phyloP scores from a whole-genome alignment of 2,888 invertebrate genomes.

The Tubulanus polymorphus region DNA sequence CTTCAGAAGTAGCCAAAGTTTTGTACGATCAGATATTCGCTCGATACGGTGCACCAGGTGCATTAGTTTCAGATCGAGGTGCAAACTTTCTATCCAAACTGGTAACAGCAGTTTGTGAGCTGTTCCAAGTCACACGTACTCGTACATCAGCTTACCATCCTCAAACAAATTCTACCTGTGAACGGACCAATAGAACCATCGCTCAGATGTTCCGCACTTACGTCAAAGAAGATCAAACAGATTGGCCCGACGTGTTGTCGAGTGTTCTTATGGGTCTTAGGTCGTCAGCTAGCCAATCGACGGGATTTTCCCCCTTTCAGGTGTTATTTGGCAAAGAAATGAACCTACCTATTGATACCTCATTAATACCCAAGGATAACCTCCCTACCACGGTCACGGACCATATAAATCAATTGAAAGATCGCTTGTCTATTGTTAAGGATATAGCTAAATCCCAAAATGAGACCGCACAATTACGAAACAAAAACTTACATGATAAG shows the following conservation, averaged over 20 bases:
- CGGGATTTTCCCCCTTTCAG: conserved; percentile 19
- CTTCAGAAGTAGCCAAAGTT: conserved; percentile 18
- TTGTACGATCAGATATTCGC: conserved; percentile 21
- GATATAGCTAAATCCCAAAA: conserved; percentile 14
- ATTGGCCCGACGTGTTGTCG: conserved; percentile 20
- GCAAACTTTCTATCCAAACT: conserved; percentile 20
- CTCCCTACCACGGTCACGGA: conserved; percentile 15
- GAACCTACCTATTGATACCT: conserved; percentile 18
- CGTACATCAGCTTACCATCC: conserved; percentile 22
- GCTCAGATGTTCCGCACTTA: conserved; percentile 19
- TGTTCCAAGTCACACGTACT: conserved; percentile 18
- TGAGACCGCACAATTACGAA: conserved; percentile 10
- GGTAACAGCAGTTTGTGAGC: conserved; percentile 20
- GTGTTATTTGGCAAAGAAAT: conserved; percentile 22
- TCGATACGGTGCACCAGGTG: conserved; percentile 20
- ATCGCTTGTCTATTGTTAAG: neutral
- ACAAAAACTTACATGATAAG: conserved; percentile 15
- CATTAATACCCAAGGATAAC: conserved; percentile 15
- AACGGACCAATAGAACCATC: conserved; percentile 19
- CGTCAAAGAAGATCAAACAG: conserved; percentile 14
- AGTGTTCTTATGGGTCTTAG: conserved; percentile 22
- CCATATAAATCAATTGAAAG: conserved; percentile 11
- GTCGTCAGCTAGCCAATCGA: conserved; percentile 18
- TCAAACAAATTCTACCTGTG: conserved; percentile 21
- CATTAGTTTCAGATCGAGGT: conserved; percentile 22